Percentiles rank a stretch among this genome's conserved stretches.
phyloP scores from a whole-genome alignment of 2,113 vertebrate genomes.

The Entelurus aequoreus region DNA sequence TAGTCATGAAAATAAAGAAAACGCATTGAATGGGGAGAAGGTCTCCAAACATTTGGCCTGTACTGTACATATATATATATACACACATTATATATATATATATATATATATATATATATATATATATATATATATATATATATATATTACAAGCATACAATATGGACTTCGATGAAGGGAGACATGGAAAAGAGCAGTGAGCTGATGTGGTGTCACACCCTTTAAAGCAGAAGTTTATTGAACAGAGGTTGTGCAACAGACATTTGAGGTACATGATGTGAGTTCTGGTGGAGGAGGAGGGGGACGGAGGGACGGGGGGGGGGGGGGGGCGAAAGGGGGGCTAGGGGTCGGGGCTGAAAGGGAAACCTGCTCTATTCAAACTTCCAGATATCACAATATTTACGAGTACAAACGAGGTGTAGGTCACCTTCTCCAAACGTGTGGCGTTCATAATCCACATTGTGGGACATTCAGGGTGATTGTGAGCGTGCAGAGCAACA shows the following conservation, averaged over 20 bases:
- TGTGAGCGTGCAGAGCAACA: slow-evolving; percentile 50
- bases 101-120: too few species aligned
- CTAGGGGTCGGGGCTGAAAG: slow-evolving; percentile 18
- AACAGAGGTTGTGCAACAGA: slow-evolving; percentile 88
- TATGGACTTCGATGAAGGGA: slow-evolving; percentile 5
- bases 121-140: too few species aligned
- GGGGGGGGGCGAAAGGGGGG: background rate
- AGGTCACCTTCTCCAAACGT: slow-evolving; percentile 7
- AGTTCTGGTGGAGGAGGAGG: slow-evolving; percentile 72
- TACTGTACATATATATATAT: too few species aligned
- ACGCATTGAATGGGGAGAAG: too few species aligned
- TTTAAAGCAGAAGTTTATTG: slow-evolving; percentile 85
- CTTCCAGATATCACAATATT: slow-evolving; percentile 52
- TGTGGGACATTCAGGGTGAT: slow-evolving; percentile 48
- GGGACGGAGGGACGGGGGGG: background rate
- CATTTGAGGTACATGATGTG: slow-evolving; percentile 89
- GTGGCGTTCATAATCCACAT: slow-evolving; percentile 40
- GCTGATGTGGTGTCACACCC: slow-evolving; percentile 85
- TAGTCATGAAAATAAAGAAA: too few species aligned
- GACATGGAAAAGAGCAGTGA: slow-evolving; percentile 74
- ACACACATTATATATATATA: too few species aligned
- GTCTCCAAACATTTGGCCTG: too few species aligned
- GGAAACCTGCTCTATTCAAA: slow-evolving; percentile 52
- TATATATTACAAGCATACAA: too few species aligned
- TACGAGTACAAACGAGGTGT: slow-evolving; percentile 31